A percentile compares a stretch with the other conserved stretches of the same genome.
Evolutionary conservation across 1,140 invertebrate genomes (phyloP).

Genomic region (Ostrea edulis): DNA sequence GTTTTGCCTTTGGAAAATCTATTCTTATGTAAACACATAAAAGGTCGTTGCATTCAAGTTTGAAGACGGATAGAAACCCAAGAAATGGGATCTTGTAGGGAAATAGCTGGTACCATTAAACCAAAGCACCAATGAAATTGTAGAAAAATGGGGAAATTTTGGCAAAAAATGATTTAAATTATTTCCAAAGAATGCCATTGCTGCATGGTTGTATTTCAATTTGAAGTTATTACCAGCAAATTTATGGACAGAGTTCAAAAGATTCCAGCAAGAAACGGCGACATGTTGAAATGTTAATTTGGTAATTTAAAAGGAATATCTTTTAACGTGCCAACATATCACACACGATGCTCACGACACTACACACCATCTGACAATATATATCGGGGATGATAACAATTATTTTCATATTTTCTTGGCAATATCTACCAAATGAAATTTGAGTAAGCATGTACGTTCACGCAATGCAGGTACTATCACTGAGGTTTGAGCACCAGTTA

Average conservation of each 20-base stretch:
- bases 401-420: neutral
- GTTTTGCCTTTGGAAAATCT: neutral
- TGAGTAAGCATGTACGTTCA: neutral
- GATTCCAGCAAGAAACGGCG: neutral
- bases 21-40: neutral
- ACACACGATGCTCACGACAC: neutral
- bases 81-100: neutral
- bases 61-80: neutral
- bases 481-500: too few relatives aligned
- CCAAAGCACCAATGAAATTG: neutral
- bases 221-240: neutral
- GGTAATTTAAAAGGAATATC: slow-evolving; percentile 1
- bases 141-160: neutral
- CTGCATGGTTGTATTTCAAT: neutral
- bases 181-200: neutral
- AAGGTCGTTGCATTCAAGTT: neutral
- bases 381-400: neutral
- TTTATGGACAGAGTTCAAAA: neutral
- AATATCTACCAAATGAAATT: neutral
- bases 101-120: neutral
- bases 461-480: neutral
- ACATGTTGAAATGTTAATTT: slow-evolving; percentile 17
- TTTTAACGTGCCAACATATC: slow-evolving; percentile 13
- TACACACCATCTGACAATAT: neutral
- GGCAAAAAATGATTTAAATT: neutral